phyloP scores from a whole-genome alignment of 2,113 vertebrate species.

The Puffinus mauretanicus region DNA sequence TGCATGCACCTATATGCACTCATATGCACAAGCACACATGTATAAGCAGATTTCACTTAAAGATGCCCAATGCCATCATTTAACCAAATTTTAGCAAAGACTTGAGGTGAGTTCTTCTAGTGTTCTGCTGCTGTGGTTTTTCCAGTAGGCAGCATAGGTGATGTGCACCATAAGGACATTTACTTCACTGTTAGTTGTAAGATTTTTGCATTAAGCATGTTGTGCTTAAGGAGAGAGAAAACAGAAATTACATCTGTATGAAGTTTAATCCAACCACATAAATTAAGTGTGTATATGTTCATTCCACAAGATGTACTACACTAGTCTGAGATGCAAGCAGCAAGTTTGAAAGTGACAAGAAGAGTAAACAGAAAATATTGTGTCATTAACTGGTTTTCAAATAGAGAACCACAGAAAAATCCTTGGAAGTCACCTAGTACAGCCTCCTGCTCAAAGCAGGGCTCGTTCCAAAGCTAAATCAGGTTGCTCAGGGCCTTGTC shows the following conservation, averaged over 20 bases:
- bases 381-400: background rate
- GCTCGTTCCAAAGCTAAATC: background rate
- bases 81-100: background rate
- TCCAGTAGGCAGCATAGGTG: background rate
- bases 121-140: background rate
- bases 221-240: background rate
- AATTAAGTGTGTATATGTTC: background rate
- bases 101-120: background rate
- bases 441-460: background rate
- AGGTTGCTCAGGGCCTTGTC: background rate
- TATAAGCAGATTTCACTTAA: background rate
- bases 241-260: background rate
- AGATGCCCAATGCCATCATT: background rate
- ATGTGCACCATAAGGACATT: background rate
- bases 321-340: background rate
- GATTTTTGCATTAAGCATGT: background rate
- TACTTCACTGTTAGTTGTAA: background rate
- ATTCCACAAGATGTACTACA: background rate
- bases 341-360: background rate
- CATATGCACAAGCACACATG: rapidly evolving
- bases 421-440: background rate
- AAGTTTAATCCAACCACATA: background rate
- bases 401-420: background rate
- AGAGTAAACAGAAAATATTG: background rate
- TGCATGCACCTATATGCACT: background rate